phyloP scores from a whole-genome alignment of 2,888 invertebrate species.

The Rhyacophila evoluta region DNA sequence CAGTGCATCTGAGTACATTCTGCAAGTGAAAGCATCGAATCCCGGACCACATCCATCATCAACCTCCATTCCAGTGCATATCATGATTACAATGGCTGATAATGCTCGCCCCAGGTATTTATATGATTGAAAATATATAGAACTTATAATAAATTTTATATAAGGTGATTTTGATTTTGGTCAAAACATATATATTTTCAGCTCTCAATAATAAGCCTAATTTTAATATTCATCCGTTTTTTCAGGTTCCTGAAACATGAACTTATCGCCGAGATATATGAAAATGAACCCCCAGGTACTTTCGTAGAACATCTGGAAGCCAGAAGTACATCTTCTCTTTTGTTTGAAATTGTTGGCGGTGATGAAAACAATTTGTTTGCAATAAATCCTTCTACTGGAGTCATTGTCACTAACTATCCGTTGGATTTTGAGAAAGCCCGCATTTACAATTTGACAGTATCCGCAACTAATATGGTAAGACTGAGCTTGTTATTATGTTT shows the following conservation, averaged over 20 bases:
- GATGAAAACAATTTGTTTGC: conserved; percentile 80
- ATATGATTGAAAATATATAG: too few species aligned
- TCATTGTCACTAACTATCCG: conserved; percentile 79
- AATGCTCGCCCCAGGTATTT: conserved; percentile 84
- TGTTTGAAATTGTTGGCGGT: conserved; percentile 83
- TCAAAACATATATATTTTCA: neutral
- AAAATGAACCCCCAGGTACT: conserved; percentile 85
- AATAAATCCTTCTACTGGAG: conserved; percentile 89
- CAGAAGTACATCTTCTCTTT: conserved; percentile 82
- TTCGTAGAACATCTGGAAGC: conserved; percentile 84
- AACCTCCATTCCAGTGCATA: conserved; percentile 86
- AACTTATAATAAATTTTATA: conserved; percentile 25
- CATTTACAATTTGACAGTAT: conserved; percentile 85
- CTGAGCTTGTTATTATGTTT: too few species aligned
- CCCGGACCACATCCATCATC: conserved; percentile 81
- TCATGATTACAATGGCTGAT: conserved; percentile 89
- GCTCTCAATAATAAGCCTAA: too few species aligned
- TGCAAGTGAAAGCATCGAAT: conserved; percentile 85
- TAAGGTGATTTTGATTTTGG: conserved; percentile 31
- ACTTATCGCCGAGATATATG: conserved; percentile 79
- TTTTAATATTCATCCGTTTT: too few species aligned
- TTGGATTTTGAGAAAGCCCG: conserved; percentile 85
- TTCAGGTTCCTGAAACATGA: conserved; percentile 61
- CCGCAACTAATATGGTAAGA: conserved; percentile 86
- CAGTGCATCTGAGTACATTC: conserved; percentile 84